These are phyloP conservation scores for Melinaea menophilus DNA, from an alignment of 2,888 invertebrate genomes.

Conservation along the genomic window DNA sequence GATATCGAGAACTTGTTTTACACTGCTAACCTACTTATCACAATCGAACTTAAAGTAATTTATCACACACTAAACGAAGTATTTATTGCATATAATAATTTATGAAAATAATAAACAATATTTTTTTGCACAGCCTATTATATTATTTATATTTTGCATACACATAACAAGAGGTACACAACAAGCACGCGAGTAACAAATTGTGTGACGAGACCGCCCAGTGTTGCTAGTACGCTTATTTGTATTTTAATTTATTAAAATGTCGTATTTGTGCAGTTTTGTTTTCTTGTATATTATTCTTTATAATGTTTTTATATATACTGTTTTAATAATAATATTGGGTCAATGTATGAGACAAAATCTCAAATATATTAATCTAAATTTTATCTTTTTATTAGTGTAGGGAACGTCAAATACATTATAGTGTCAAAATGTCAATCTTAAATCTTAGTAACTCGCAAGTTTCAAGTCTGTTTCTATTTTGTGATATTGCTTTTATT, in stretches of 20 bases:
- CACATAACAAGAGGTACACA: constrained; percentile 7
- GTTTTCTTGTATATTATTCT: too few relatives aligned
- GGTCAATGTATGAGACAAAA: too few relatives aligned
- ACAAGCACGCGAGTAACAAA: constrained; percentile 12
- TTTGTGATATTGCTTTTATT: constrained; percentile 10
- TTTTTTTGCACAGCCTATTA: background rate
- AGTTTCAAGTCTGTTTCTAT: constrained; percentile 4
- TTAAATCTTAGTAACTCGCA: background rate
- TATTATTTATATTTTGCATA: background rate
- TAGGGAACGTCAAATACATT: constrained; percentile 1
- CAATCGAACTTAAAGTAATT: background rate
- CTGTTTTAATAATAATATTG: too few relatives aligned
- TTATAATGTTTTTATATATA: too few relatives aligned
- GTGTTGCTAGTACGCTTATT: too few relatives aligned
- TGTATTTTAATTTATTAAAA: too few relatives aligned
- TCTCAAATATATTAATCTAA: too few relatives aligned
- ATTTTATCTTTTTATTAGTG: background rate
- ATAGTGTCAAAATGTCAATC: constrained; percentile 3
- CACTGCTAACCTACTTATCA: constrained; percentile 5
- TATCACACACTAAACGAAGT: background rate
- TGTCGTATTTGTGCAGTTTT: too few relatives aligned
- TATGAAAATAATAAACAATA: background rate
- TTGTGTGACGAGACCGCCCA: too few relatives aligned
- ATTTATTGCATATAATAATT: background rate
- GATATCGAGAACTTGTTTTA: background rate